Conservation (phyloP, 2,797 vertebrate species). For the Danio choprae region DNA sequence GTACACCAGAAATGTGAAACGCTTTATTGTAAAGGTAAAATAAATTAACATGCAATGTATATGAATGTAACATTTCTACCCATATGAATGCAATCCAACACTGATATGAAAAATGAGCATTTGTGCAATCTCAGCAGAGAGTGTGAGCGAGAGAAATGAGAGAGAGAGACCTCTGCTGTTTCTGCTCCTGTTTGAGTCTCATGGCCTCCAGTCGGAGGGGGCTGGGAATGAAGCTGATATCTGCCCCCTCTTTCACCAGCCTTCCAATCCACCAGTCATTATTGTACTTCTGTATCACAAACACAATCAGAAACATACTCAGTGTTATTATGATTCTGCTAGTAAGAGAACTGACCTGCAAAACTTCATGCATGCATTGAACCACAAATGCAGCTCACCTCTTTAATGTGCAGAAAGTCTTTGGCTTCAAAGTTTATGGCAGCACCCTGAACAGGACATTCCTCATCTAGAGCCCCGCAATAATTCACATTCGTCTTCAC, state of each 20-base stretch:
- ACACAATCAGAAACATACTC: slow-evolving; percentile 12
- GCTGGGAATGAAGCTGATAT: slow-evolving; percentile 96
- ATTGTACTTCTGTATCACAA: slow-evolving; percentile 59
- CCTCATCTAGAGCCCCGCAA: slow-evolving; percentile 94
- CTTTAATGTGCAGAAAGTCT: slow-evolving; percentile 99
- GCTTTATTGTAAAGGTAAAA: neutral
- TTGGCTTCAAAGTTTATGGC: slow-evolving; percentile 98
- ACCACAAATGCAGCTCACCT: slow-evolving; percentile 77
- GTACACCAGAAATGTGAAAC: no score
- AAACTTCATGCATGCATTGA: neutral
- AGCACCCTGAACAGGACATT: slow-evolving; percentile 95
- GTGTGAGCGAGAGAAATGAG: no score
- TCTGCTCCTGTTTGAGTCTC: slow-evolving; percentile 95
- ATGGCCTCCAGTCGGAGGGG: slow-evolving; percentile 93
- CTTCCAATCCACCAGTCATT: slow-evolving; percentile 85
- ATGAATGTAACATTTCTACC: neutral
- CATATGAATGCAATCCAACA: neutral
- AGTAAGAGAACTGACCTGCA: slow-evolving; percentile 2
- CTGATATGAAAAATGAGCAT: neutral
- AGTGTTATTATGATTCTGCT: neutral
- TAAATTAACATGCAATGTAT: neutral
- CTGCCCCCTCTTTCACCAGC: slow-evolving; percentile 94
- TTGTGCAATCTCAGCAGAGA: neutral
- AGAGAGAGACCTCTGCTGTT: slow-evolving; percentile 79
- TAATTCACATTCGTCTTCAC: slow-evolving; percentile 97